These are phyloP conservation scores for Chaetophractus vellerosus DNA, from an alignment of 2,797 vertebrate genomes.

Conservation along the genomic window DNA sequence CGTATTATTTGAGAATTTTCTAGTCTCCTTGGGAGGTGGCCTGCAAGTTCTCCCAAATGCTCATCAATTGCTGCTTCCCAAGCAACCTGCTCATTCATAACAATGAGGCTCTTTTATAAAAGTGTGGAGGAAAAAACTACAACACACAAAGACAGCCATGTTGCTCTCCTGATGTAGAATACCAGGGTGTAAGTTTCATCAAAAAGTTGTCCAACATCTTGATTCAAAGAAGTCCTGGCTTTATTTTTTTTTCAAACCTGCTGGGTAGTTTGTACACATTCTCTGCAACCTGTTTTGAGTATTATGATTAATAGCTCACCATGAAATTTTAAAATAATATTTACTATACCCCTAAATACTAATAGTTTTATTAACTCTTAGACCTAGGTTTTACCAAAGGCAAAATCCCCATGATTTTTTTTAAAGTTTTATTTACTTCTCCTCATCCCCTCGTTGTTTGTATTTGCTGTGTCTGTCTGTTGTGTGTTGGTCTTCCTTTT, in stretches of 20 bases:
- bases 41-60: not conserved
- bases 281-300: not conserved
- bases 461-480: no score
- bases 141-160: not conserved
- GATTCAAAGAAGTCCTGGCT: not conserved
- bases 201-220: not conserved
- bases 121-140: not conserved
- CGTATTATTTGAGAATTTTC: not conserved
- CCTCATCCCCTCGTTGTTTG: no score
- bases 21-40: not conserved
- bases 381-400: not conserved
- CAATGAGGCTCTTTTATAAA: not conserved
- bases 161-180: not conserved
- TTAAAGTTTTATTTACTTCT: no score
- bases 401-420: not conserved
- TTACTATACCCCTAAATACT: not conserved
- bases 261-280: not conserved
- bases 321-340: constrained; percentile 31
- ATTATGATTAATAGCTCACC: not conserved
- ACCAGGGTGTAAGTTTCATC: not conserved
- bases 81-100: not conserved
- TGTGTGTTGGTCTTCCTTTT: no score
- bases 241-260: not conserved
- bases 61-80: constrained; percentile 32
- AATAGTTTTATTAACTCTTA: not conserved